Conservation (phyloP, 1,140 invertebrate genomes). For the Aphelenchoides besseyi region DNA sequence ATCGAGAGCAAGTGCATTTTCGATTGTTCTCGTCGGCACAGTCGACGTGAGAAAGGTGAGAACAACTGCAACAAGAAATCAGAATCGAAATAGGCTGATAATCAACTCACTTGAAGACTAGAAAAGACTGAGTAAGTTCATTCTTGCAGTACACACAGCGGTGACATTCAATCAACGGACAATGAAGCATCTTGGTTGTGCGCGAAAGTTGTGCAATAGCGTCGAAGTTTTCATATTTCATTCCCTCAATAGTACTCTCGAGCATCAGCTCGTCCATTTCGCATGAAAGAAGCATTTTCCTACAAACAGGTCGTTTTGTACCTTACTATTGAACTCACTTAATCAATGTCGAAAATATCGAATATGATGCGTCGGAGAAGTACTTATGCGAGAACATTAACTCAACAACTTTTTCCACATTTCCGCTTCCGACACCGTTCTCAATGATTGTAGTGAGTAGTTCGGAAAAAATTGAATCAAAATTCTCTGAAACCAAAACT, state of each 20-base stretch:
- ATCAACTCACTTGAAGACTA: conserved; percentile 5
- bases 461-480: conserved; percentile 13
- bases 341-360: conserved; percentile 16
- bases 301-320: neutral
- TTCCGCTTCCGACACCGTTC: neutral
- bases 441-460: conserved; percentile 33
- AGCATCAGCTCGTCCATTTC: conserved; percentile 16
- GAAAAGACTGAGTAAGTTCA: conserved; percentile 8
- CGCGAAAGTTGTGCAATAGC: neutral
- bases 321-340: neutral
- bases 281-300: conserved; percentile 16
- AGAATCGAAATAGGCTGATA: neutral
- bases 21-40: conserved; percentile 11
- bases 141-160: conserved; percentile 4
- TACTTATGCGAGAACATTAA: conserved; percentile 29
- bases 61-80: conserved; percentile 14
- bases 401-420: conserved; percentile 27
- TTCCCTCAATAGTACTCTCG: neutral
- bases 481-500: conserved; percentile 7
- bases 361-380: conserved; percentile 27
- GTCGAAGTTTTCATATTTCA: conserved; percentile 9
- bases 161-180: neutral
- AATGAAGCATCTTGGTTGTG: neutral
- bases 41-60: conserved; percentile 11
- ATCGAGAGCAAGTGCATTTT: neutral